phyloP scores from a whole-genome alignment of 2,888 invertebrate genomes.

The Geotrupes spiniger region DNA sequence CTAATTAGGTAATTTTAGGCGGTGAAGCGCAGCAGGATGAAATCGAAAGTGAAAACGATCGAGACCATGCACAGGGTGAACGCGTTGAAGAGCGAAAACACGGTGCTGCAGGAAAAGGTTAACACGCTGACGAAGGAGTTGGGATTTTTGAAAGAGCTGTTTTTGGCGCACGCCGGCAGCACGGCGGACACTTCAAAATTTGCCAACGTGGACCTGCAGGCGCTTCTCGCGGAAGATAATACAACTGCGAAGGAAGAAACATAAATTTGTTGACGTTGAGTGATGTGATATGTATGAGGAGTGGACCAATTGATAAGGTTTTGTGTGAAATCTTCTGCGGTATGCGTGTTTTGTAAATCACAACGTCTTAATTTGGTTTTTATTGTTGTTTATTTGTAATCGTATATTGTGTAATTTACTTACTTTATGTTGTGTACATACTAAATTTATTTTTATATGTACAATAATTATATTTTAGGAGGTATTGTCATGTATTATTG shows the following conservation, averaged over 20 bases:
- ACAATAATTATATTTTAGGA: too few species aligned
- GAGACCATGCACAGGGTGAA: slow-evolving; percentile 74
- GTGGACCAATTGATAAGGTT: too few species aligned
- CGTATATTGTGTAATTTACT: too few species aligned
- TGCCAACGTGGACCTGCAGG: slow-evolving; percentile 57
- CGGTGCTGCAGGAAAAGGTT: slow-evolving; percentile 75
- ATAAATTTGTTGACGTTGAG: too few species aligned
- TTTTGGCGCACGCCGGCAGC: slow-evolving; percentile 75
- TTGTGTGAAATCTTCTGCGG: too few species aligned
- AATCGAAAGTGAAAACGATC: slow-evolving; percentile 73
- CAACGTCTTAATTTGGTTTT: too few species aligned
- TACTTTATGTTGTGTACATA: too few species aligned
- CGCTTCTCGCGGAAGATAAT: slow-evolving; percentile 55
- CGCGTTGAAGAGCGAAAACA: slow-evolving; percentile 74
- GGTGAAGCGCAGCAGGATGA: slow-evolving; percentile 77
- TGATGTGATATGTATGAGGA: too few species aligned
- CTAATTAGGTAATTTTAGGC: slow-evolving; percentile 54
- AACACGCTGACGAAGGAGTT: slow-evolving; percentile 78
- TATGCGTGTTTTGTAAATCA: too few species aligned
- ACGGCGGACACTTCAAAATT: slow-evolving; percentile 54
- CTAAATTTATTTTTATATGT: too few species aligned
- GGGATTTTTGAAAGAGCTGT: slow-evolving; percentile 75
- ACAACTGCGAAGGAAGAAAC: neutral
- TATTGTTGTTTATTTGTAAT: too few species aligned
- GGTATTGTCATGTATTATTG: too few species aligned